Conservation (phyloP, 2,888 invertebrate species). For the Hirtodrosophila confusa region DNA sequence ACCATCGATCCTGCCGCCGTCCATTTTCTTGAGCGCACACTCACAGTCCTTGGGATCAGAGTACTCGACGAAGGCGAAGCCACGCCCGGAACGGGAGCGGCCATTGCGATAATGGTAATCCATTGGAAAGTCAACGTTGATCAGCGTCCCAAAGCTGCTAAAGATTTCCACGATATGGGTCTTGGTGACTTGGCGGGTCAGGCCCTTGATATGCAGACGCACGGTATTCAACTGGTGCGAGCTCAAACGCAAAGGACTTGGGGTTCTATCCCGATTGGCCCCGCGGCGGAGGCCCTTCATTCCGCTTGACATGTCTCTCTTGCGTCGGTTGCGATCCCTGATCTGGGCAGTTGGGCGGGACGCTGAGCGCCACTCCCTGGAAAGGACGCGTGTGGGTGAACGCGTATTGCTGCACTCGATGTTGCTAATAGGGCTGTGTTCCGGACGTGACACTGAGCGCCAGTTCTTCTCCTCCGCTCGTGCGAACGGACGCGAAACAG, state of each 20-base stretch:
- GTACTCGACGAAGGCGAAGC: constrained; percentile 60
- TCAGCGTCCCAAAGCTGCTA: constrained; percentile 42
- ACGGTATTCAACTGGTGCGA: constrained; percentile 5
- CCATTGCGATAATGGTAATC: constrained; percentile 15
- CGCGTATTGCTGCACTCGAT: no score
- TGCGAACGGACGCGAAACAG: no score
- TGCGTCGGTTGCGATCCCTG: background rate
- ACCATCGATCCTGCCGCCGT: constrained; percentile 61
- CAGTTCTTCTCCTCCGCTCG: no score
- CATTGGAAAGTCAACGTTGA: constrained; percentile 56
- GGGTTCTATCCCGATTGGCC: background rate
- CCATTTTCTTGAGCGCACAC: constrained; percentile 44
- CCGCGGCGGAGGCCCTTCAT: background rate
- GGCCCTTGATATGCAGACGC: constrained; percentile 55
- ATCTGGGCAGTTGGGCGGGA: no score
- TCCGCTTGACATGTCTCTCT: background rate
- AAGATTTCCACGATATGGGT: constrained; percentile 54
- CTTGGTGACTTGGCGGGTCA: constrained; percentile 55
- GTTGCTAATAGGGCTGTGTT: no score
- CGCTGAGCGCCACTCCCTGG: no score
- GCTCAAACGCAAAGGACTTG: background rate
- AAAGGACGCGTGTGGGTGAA: no score
- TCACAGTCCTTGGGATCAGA: constrained; percentile 46
- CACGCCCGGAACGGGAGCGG: constrained; percentile 34
- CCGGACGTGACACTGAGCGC: no score